Conservation (phyloP, 2,797 vertebrate genomes). For the Gymnoscopelus braueri region DNA sequence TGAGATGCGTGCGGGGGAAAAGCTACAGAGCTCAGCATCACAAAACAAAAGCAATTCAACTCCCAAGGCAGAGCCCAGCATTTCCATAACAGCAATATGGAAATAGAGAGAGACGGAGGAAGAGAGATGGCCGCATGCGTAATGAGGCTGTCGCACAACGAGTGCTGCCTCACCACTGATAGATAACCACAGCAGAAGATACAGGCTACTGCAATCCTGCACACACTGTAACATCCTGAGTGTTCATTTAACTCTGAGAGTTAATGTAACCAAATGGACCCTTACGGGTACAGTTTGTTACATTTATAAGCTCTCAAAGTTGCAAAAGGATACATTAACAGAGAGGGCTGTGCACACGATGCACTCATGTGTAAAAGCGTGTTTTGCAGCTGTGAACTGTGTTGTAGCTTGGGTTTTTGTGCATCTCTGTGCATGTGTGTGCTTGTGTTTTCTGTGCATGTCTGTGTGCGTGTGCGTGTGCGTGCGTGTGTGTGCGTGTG, state of each 20-base stretch:
- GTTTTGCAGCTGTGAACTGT: too few relatives aligned
- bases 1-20: too few relatives aligned
- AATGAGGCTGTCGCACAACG: neutral
- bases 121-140: neutral
- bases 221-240: too few relatives aligned
- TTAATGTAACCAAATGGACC: too few relatives aligned
- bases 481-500: neutral
- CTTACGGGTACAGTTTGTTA: too few relatives aligned
- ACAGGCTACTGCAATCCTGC: neutral
- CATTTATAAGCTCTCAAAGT: too few relatives aligned
- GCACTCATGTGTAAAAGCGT: too few relatives aligned
- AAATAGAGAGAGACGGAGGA: neutral
- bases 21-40: conserved; percentile 1
- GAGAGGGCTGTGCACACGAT: too few relatives aligned
- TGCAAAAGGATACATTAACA: too few relatives aligned
- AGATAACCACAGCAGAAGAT: conserved; percentile 12
- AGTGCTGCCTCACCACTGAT: neutral
- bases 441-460: too few relatives aligned
- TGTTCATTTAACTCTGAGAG: too few relatives aligned
- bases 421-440: neutral
- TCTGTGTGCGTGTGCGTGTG: neutral
- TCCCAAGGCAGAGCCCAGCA: neutral
- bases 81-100: conserved; percentile 3
- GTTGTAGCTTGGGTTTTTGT: neutral
- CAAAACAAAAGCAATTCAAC: conserved; percentile 9